Evolutionary conservation across 2,797 vertebrate genomes (phyloP).

Genomic region (Peromyscus attwateri): DNA sequence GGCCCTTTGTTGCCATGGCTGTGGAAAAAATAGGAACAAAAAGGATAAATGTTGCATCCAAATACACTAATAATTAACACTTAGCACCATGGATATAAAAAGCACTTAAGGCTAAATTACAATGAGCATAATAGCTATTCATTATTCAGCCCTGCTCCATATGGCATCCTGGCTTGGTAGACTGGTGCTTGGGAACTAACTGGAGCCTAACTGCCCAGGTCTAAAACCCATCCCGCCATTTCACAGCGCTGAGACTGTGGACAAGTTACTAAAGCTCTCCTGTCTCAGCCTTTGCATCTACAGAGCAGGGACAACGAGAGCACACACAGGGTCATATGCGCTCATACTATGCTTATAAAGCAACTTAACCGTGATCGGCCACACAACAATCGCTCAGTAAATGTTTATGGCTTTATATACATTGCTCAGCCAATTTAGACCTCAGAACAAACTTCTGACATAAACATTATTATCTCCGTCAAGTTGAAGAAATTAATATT

Average conservation of each 20-base stretch:
- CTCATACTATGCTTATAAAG: constrained; percentile 23
- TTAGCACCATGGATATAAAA: constrained; percentile 79
- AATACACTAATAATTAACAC: constrained; percentile 83
- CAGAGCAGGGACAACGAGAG: neutral
- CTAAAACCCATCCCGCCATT: constrained; percentile 43
- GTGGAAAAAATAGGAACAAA: constrained; percentile 76
- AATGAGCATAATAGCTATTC: constrained; percentile 72
- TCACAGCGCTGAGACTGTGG: constrained; percentile 37
- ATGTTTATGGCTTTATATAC: constrained; percentile 43
- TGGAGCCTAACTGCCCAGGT: constrained; percentile 28
- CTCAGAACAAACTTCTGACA: constrained; percentile 59
- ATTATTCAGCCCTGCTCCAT: constrained; percentile 58
- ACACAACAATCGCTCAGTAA: constrained; percentile 30
- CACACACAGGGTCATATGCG: neutral
- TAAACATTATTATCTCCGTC: constrained; percentile 29
- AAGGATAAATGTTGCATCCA: constrained; percentile 76
- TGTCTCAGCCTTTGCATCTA: neutral
- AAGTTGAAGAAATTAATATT: constrained; percentile 43
- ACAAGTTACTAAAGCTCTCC: constrained; percentile 26
- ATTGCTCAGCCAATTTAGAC: neutral
- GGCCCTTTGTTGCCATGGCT: constrained; percentile 80
- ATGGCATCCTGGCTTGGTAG: constrained; percentile 55
- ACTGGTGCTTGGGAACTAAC: constrained; percentile 12
- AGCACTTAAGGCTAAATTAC: constrained; percentile 79
- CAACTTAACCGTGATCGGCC: neutral